Conservation (phyloP, 30 jellyfish, hydroid and myxozoan genomes). For the Morbakka virulenta region DNA sequence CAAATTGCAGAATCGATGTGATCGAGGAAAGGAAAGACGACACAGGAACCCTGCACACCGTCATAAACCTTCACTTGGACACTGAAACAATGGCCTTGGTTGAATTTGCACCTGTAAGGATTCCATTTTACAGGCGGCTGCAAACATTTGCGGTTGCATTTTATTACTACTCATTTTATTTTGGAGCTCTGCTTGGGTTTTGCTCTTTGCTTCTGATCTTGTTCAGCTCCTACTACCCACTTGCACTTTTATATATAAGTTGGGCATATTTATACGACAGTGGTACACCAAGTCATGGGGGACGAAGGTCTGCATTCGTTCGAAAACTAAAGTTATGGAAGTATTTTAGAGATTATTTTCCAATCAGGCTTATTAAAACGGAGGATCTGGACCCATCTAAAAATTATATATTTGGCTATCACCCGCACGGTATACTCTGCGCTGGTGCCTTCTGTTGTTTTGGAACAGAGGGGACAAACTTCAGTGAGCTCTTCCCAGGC, state of each 20-base stretch:
- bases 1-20: no score
- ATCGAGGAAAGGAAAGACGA: no score
- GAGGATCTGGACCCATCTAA: constrained; percentile 66
- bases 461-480: constrained; percentile 80
- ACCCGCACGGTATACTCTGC: constrained; percentile 86
- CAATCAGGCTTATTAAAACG: constrained; percentile 60
- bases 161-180: constrained; percentile 79
- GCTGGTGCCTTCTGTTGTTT: constrained; percentile 82
- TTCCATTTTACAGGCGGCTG: constrained; percentile 67
- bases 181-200: constrained; percentile 79
- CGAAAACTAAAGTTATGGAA: constrained; percentile 67
- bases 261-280: constrained; percentile 86
- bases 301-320: constrained; percentile 71
- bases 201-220: constrained; percentile 37
- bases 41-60: no score
- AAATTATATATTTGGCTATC: constrained; percentile 81
- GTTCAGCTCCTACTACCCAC: constrained; percentile 81
- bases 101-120: constrained; percentile 84
- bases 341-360: constrained; percentile 68
- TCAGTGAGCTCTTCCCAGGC: constrained; percentile 67
- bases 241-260: constrained; percentile 72
- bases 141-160: constrained; percentile 75
- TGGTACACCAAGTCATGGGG: constrained; percentile 90
- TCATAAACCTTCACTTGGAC: no score
- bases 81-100: constrained; percentile 81